A percentile compares a stretch with the other conserved stretches of the same genome.
Conservation (phyloP, 2,888 invertebrate genomes). For the Cepaea hortensis region DNA sequence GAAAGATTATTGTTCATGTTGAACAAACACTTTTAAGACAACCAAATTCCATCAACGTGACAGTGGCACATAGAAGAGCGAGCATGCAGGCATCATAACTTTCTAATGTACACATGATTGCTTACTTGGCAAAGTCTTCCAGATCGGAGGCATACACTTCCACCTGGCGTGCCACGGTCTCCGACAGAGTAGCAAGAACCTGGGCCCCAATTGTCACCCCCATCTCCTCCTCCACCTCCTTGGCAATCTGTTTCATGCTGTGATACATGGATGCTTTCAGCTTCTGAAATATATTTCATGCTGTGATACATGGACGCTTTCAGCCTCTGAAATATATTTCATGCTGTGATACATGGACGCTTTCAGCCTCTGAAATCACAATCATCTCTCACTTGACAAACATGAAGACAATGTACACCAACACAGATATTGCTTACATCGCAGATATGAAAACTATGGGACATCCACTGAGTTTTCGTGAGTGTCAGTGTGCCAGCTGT, state of each 20-base stretch:
- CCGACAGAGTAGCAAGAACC: constrained; percentile 81
- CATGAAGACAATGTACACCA: too few relatives aligned
- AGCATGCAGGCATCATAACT: too few relatives aligned
- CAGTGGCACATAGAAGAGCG: not conserved
- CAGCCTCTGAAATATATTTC: constrained; percentile 79
- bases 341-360: constrained; percentile 80
- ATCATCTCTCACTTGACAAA: not conserved
- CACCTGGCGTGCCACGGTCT: constrained; percentile 81
- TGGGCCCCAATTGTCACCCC: constrained; percentile 77
- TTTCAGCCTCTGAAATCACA: constrained; percentile 79
- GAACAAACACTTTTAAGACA: too few relatives aligned
- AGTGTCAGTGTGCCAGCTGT: too few relatives aligned
- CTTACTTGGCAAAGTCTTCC: constrained; percentile 83
- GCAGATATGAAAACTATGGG: too few relatives aligned
- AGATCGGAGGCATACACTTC: constrained; percentile 80
- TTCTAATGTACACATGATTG: not conserved
- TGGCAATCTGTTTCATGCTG: constrained; percentile 79
- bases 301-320: constrained; percentile 80
- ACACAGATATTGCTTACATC: too few relatives aligned
- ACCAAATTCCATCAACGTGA: not conserved
- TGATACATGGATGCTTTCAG: constrained; percentile 80
- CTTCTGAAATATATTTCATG: constrained; percentile 80
- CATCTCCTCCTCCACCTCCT: constrained; percentile 75
- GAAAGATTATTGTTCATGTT: too few relatives aligned
- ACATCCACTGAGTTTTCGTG: too few relatives aligned